These are phyloP conservation scores for Tragelaphus imberbis DNA, from an alignment of 2,113 vertebrate genomes.

Conservation along the genomic window DNA sequence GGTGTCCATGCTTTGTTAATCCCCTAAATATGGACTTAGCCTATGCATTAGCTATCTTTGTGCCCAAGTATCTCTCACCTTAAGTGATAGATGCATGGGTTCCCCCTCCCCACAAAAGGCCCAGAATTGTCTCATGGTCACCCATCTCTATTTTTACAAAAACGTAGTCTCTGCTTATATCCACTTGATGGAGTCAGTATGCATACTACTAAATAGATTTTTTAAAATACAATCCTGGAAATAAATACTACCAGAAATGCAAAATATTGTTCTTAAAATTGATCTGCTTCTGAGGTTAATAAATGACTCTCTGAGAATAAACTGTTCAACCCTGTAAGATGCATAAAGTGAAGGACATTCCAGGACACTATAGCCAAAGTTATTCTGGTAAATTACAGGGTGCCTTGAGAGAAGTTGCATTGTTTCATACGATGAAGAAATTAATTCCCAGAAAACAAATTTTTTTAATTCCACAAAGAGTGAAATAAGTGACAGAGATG, in stretches of 20 bases:
- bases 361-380: neutral
- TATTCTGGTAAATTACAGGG: neutral
- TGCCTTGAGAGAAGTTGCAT: neutral
- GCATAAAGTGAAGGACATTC: neutral
- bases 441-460: slow-evolving; percentile 13
- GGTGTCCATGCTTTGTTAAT: neutral
- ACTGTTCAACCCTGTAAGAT: neutral
- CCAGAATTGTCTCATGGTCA: neutral
- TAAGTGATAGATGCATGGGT: neutral
- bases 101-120: neutral
- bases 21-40: neutral
- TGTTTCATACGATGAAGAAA: neutral
- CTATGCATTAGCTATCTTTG: neutral
- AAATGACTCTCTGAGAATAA: slow-evolving; percentile 15
- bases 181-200: neutral
- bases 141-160: neutral
- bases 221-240: neutral
- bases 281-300: neutral
- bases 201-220: neutral
- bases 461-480: neutral
- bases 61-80: neutral
- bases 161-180: neutral
- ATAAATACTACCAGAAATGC: neutral
- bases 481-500: neutral
- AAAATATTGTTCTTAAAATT: slow-evolving; percentile 30